Base-by-base conservation (phyloP, 1,140 invertebrate genomes). In the Wiebesia pumilae region DNA sequence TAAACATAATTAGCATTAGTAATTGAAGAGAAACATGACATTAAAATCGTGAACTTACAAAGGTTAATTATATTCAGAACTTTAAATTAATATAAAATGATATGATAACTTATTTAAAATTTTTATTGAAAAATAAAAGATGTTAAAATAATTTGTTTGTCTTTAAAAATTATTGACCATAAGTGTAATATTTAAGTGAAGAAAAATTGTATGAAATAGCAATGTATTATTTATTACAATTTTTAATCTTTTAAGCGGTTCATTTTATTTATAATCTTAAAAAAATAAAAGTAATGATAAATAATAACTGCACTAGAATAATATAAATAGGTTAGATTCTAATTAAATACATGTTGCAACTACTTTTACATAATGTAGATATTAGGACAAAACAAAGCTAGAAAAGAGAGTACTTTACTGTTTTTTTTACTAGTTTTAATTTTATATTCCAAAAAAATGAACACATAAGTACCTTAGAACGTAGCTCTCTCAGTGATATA, bases 1-100 rank as follows among this genome's bases (percentile, higher is more conserved):
- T 27, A 9, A 7, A 6, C 35, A 71, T 43, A 16, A 81, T 82
- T 69, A 69, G 38, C 69, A 82, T 82, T 82, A 65, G 40, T 51
- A 43, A 69, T 51, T 69, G 65, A 43, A 30, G 30, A 14, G 35
- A n/a, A 40, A 43, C 16, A 35, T 69, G 12, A 30, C 0, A 71
- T 21, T 71, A 24, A 14, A 38, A 71, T 71, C 10, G 4, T 1
- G 16, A 30, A 40, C 33, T 38, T 14, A 21, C 4, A 24, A 27
- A 62, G 65, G 30, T 69, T 69, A 30, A 69, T 69, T 10, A 69
- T 69, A 69, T 35, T 69, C 19, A 33, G 12, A 69, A 35, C 65
- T 69, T 12, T 12, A 33, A 69, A 33, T 69, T 3, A 16, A 69
- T 69, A 1, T 69, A 3, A 35, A 14, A 12, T 33, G 14, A 35